phyloP scores from a whole-genome alignment of 1,140 invertebrate genomes.

The Reticulitermes speratus region DNA sequence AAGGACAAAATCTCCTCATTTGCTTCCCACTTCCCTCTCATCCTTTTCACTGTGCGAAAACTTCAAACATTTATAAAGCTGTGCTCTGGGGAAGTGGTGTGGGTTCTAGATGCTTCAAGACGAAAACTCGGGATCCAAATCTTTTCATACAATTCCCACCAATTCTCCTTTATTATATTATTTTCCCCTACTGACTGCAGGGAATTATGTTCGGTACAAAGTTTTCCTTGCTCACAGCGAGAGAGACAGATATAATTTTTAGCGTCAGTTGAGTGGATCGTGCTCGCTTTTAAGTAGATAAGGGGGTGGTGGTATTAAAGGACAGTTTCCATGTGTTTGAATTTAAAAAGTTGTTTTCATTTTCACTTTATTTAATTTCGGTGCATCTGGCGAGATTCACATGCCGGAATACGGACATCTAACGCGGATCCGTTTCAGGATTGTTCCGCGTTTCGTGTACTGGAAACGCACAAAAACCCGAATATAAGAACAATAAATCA shows the following conservation, averaged over 20 bases:
- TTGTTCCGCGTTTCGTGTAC: no score
- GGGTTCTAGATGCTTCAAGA: neutral
- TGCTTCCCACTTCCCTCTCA: neutral
- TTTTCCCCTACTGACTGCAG: neutral
- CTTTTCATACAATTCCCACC: neutral
- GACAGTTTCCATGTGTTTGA: neutral
- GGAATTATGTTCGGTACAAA: slow-evolving; percentile 6
- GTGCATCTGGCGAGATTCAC: neutral
- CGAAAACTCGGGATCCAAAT: neutral
- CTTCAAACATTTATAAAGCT: slow-evolving; percentile 19
- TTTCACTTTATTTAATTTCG: neutral
- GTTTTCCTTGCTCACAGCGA: neutral
- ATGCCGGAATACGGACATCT: neutral
- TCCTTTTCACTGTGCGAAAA: neutral
- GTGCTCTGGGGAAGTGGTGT: neutral
- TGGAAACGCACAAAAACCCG: no score
- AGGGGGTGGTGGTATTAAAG: neutral
- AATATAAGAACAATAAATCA: no score
- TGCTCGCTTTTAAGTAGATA: neutral
- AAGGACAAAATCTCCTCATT: slow-evolving; percentile 1
- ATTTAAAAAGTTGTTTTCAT: slow-evolving; percentile 1
- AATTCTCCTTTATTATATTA: neutral
- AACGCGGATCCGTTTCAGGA: no score
- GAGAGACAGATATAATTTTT: neutral
- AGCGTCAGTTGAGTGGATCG: neutral